A percentile compares a stretch with the other conserved stretches of the same genome.
Evolutionary conservation across 53 echinoderm and acorn worm genomes (phyloP).

Genomic region (Patiria pectinifera): DNA sequence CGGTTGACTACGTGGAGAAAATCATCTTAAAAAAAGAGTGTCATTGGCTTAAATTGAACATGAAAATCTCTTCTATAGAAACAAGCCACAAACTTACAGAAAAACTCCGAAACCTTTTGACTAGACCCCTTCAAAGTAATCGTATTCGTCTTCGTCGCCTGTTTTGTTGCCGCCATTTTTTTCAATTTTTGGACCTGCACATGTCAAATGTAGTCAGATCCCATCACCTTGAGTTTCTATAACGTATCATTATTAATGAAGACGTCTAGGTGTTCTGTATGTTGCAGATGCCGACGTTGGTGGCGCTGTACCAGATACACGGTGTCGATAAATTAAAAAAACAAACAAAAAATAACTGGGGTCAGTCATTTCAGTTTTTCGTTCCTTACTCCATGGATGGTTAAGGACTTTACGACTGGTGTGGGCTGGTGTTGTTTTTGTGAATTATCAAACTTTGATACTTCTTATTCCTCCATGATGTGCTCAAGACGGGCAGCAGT

Average conservation of each 20-base stretch:
- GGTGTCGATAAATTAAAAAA: background rate
- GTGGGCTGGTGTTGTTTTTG: too few species aligned
- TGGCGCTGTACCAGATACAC: background rate
- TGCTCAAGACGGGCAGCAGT: background rate
- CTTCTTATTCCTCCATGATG: background rate
- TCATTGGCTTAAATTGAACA: background rate
- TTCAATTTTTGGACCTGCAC: slow-evolving; percentile 7
- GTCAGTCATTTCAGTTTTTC: too few species aligned
- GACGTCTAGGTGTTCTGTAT: background rate
- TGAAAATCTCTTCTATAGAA: background rate
- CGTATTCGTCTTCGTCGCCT: slow-evolving; percentile 77
- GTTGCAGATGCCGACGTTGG: background rate
- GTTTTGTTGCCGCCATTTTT: slow-evolving; percentile 80
- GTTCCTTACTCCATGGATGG: too few species aligned
- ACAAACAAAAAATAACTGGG: too few species aligned
- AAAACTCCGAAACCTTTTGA: slow-evolving; percentile 87
- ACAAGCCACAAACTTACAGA: slow-evolving; percentile 69
- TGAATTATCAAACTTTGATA: background rate
- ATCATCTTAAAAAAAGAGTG: background rate
- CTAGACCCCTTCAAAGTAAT: slow-evolving; percentile 89
- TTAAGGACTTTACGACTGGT: too few species aligned
- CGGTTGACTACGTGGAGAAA: too few species aligned
- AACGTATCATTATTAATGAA: background rate
- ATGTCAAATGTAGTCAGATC: slow-evolving; percentile 18
- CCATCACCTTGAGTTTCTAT: background rate